Evolutionary conservation across 2,113 vertebrate genomes (phyloP), one percentile per base, ranked within the genome.

Genomic region (Lates calcarifer): DNA sequence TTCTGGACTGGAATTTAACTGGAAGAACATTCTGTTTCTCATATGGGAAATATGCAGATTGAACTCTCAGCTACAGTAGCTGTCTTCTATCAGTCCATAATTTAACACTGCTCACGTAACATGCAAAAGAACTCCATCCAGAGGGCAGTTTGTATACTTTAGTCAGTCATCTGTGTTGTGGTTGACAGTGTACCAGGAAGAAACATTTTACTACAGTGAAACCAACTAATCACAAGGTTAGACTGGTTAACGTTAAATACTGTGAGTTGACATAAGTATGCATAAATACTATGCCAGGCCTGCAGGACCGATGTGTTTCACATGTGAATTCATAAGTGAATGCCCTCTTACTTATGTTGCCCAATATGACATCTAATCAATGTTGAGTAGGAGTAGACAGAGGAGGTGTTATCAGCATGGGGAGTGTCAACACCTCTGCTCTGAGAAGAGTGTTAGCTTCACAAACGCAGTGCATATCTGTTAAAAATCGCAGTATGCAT

Each of bases 21-120:
- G 26, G 17, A 41, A 51, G 51, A 63, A 63, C 18, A 47, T 33
- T n/a, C 5, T 43, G 7, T 63, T 37, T 41, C 8, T 28, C 51
- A 22, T n/a, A 24, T 67, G 17, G n/a, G 9, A 55, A 47, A 43
- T 31, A 79, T 67, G 71, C n/a, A 64, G 33, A 78, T 68, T 5
- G 22, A 51, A 35, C 51, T 53, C 17, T 67, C 66, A 74, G 26
- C 31, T 7, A 10, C 45, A 65, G n/a, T 11, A 31, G 4, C 5
- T 58, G 39, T 68, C 28, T 71, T 67, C 73, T 74, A 71, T 72
- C 70, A 67, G 55, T 61, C 69, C 74, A 68, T 78, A 83, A 75
- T 63, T 81, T 67, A 77, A 55, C 37, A 77, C 65, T 37, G 45
- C 24, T 63, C 33, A 62, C 49, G 70, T 51, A 66, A 73, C 74